Percentiles rank a stretch among this genome's conserved stretches.
Conservation (phyloP, 1,140 invertebrate genomes). For the Leptonema lineaticorne region DNA sequence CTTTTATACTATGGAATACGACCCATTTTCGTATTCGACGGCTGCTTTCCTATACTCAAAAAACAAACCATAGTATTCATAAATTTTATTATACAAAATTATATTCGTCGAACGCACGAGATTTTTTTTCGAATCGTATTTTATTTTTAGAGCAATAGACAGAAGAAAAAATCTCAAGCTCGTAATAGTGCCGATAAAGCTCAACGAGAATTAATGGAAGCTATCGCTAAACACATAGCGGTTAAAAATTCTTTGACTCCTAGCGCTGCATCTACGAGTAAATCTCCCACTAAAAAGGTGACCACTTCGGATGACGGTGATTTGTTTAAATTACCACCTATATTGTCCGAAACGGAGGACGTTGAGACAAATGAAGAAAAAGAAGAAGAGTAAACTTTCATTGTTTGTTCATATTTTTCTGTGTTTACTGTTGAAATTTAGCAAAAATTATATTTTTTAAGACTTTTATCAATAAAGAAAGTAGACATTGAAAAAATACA, state of each 20-base stretch:
- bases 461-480: too few species aligned
- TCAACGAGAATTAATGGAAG: conserved; percentile 67
- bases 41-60: conserved; percentile 87
- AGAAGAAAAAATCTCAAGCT: conserved; percentile 74
- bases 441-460: too few species aligned
- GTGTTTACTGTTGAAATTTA: not conserved
- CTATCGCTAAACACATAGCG: conserved; percentile 62
- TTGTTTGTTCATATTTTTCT: too few species aligned
- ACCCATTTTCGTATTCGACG: conserved; percentile 99
- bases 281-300: conserved; percentile 38
- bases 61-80: conserved; percentile 82
- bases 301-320: conserved; percentile 56
- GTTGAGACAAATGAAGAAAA: not conserved
- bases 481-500: too few species aligned
- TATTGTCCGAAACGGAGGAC: conserved; percentile 51
- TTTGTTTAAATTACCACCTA: conserved; percentile 72
- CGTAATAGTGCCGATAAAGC: conserved; percentile 70
- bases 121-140: not conserved
- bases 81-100: not conserved
- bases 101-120: conserved; percentile 2
- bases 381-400: not conserved
- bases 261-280: conserved; percentile 49
- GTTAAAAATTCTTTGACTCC: conserved; percentile 61
- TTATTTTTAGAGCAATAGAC: conserved; percentile 68
- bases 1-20: conserved; percentile 93